These are phyloP conservation scores for Nesogale talazaci DNA, from an alignment of 2,113 vertebrate species.

Conservation along the genomic window DNA sequence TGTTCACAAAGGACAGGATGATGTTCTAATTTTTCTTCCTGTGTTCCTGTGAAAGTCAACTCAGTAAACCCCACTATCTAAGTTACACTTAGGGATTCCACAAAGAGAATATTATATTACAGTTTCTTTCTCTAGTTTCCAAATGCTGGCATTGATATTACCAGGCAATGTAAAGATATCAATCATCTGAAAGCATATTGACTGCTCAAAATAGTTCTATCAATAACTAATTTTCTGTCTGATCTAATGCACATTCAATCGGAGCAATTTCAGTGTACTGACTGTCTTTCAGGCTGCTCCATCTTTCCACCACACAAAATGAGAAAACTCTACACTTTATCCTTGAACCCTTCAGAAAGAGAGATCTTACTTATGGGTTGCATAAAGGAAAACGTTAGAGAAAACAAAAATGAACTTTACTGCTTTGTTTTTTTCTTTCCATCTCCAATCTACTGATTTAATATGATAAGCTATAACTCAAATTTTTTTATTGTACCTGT, in stretches of 20 bases:
- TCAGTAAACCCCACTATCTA: slow-evolving; percentile 67
- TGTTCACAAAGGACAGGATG: slow-evolving; percentile 16
- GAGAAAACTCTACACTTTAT: slow-evolving; percentile 73
- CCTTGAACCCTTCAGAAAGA: slow-evolving; percentile 43
- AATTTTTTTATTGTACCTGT: background rate
- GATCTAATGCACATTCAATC: slow-evolving; percentile 85
- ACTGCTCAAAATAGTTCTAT: slow-evolving; percentile 88
- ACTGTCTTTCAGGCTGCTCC: slow-evolving; percentile 77
- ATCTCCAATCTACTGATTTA: background rate
- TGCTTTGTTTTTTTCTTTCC: background rate
- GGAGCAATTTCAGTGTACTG: slow-evolving; percentile 76
- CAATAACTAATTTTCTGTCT: slow-evolving; percentile 89
- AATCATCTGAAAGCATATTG: slow-evolving; percentile 87
- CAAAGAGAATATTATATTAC: slow-evolving; percentile 84
- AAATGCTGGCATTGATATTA: slow-evolving; percentile 81
- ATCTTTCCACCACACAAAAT: slow-evolving; percentile 75
- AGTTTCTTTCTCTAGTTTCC: slow-evolving; percentile 79
- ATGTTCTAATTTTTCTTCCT: slow-evolving; percentile 71
- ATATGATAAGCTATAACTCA: background rate
- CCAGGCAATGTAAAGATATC: slow-evolving; percentile 84
- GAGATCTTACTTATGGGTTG: slow-evolving; percentile 25
- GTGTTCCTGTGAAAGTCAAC: slow-evolving; percentile 65
- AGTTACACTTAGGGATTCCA: slow-evolving; percentile 81
- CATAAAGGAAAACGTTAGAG: no score
- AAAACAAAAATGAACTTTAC: slow-evolving; percentile 19